Evolutionary conservation across 2,888 invertebrate species (phyloP), one percentile per base, ranked within the genome.

Genomic region (Neelides folsomi): DNA sequence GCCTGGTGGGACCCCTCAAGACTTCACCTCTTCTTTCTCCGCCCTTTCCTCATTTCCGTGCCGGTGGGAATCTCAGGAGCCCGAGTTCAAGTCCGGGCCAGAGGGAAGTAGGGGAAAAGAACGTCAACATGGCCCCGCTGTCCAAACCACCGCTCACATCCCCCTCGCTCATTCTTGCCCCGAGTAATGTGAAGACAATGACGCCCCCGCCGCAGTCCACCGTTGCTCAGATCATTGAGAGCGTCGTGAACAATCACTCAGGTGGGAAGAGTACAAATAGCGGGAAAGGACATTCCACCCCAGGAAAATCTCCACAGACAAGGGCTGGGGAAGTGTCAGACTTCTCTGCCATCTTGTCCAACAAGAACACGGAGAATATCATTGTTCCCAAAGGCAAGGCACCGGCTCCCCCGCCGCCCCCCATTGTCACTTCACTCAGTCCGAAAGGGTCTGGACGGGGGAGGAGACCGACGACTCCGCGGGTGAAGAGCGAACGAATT

Each of bases 201-300:
- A 46, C 57, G 2, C 57, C 59, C 2, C 62, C 64, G 2, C 62
- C 61, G 5, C 59, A 60, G 37, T 62, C 62, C 2, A 58, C 60
- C 1, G 62, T 61, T 15, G 64, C 64, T 52, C 64, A 64, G 39
- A 62, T 64, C 6, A 64, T 64, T 52, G 64, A 64, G 57, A 64
- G 61, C 51, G 60, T 64, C 39, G 61, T 64, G 16, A 64, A 63
- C 57, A 64, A 63, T 59, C 64, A 64, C 44, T 53, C 58, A 10
- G 47, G 42, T 6, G 18, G 12, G 8, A 10, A 9, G 13, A 15
- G 12, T 13, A 47, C 38, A 36, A 38, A 47, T 39, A 16, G 37
- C 15, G 10, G 5, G 8, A 37, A 10, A 9, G 13, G 37, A n/a
- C 46, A 46, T 12, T 6, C 16, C 18, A 9, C 27, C 1, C 20